Evolutionary conservation across 2,888 invertebrate species (phyloP).

Genomic region (Sesia bembeciformis): DNA sequence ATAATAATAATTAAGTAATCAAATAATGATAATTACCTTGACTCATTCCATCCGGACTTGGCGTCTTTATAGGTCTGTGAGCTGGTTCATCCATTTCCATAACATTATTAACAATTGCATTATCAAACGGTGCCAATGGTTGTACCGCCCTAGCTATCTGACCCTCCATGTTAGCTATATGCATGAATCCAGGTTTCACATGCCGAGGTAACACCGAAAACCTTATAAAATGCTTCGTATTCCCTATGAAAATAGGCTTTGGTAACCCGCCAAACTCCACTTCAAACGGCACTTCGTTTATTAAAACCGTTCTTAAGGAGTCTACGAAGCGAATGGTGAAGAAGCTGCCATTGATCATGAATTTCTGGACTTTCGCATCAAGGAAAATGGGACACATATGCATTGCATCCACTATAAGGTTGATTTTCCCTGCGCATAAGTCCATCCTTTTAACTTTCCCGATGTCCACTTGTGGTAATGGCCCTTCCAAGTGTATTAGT

Average conservation of each 20-base stretch:
- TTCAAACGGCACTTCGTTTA: constrained; percentile 85
- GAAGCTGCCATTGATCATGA: constrained; percentile 80
- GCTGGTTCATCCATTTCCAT: constrained; percentile 32
- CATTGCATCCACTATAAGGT: constrained; percentile 86
- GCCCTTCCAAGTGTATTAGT: constrained; percentile 88
- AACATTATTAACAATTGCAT: constrained; percentile 21
- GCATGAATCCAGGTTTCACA: constrained; percentile 80
- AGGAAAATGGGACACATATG: constrained; percentile 86
- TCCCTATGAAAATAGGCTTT: constrained; percentile 82
- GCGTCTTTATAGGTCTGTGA: constrained; percentile 33
- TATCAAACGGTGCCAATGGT: constrained; percentile 12
- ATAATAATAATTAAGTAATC: background rate
- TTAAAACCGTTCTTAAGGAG: constrained; percentile 81
- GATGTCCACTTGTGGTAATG: constrained; percentile 94
- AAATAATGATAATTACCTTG: constrained; percentile 33
- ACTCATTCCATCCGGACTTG: constrained; percentile 52
- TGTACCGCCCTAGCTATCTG: constrained; percentile 20
- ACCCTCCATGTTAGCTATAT: constrained; percentile 84
- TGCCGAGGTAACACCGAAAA: constrained; percentile 86
- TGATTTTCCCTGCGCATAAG: constrained; percentile 88
- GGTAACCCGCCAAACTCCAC: constrained; percentile 90
- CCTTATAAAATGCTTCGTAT: constrained; percentile 84
- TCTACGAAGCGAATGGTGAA: constrained; percentile 88
- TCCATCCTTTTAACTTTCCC: constrained; percentile 85
- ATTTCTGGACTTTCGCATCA: constrained; percentile 88